These are phyloP conservation scores for Aldabrachelys gigantea DNA, from an alignment of 2,113 vertebrate species.

Conservation along the genomic window DNA sequence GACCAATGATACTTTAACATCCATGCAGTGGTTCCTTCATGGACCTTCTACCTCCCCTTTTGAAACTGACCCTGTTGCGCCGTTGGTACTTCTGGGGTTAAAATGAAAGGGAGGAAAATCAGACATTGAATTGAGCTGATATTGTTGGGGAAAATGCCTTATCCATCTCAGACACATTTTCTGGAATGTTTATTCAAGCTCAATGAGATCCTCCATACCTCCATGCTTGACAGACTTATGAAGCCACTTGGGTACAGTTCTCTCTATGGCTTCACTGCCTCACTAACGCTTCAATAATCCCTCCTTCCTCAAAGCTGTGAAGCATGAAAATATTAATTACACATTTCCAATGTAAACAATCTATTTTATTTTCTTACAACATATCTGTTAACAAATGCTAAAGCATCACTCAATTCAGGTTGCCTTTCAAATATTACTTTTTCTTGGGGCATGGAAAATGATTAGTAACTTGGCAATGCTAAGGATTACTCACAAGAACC, in stretches of 20 bases:
- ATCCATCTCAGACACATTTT: not conserved
- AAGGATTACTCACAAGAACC: conserved; percentile 18
- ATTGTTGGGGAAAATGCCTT: not conserved
- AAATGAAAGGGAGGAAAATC: not conserved
- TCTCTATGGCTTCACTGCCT: not conserved
- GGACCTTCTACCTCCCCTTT: not conserved
- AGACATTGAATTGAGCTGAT: not conserved
- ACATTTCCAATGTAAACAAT: not conserved
- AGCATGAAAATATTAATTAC: conserved; percentile 28
- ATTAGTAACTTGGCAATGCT: not conserved
- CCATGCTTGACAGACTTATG: not conserved
- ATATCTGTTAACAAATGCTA: not conserved
- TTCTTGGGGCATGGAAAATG: not conserved
- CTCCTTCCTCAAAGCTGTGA: not conserved
- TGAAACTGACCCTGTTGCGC: not conserved
- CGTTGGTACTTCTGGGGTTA: not conserved
- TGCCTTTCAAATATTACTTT: not conserved
- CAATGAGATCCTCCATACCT: not conserved
- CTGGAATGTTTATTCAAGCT: not conserved
- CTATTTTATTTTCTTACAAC: not conserved
- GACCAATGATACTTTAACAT: not conserved
- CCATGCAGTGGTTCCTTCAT: not conserved
- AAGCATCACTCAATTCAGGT: not conserved
- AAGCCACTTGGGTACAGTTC: not conserved
- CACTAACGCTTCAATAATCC: not conserved